phyloP scores from a whole-genome alignment of 2,113 vertebrate species.

The Oreotrochilus melanogaster region DNA sequence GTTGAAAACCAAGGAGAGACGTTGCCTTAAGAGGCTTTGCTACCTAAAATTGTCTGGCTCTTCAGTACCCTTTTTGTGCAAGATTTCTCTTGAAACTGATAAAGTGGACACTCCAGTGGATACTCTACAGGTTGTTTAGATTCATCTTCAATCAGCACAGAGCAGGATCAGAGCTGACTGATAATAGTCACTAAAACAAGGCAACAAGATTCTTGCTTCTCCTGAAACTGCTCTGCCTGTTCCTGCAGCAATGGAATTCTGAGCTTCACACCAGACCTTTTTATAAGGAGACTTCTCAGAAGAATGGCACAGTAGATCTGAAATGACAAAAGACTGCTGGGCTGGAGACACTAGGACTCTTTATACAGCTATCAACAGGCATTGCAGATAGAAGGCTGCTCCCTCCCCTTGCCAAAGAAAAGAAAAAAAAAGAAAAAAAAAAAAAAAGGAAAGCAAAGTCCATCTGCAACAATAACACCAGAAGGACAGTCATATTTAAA shows the following conservation, averaged over 20 bases:
- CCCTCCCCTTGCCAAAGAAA: not conserved
- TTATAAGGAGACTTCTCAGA: not conserved
- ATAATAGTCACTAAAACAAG: not conserved
- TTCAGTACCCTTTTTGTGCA: not conserved
- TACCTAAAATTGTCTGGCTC: not conserved
- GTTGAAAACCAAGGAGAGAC: not conserved
- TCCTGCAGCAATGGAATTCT: not conserved
- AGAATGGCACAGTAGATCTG: not conserved
- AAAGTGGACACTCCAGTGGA: not conserved
- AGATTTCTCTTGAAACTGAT: not conserved
- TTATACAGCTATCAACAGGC: not conserved
- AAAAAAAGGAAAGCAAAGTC: not conserved
- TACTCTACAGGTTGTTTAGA: not conserved
- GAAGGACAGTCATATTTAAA: not conserved
- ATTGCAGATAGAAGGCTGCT: not conserved
- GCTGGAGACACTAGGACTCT: not conserved
- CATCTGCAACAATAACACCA: not conserved
- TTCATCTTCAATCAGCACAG: not conserved
- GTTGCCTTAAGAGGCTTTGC: not conserved
- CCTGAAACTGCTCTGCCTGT: not conserved
- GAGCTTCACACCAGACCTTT: not conserved
- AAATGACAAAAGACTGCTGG: not conserved
- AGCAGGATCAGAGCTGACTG: not conserved
- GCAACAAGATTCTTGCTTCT: not conserved
- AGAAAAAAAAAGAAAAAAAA: not conserved